Base-by-base conservation (phyloP, 2,888 invertebrate species). In the Therioaphis trifolii region DNA sequence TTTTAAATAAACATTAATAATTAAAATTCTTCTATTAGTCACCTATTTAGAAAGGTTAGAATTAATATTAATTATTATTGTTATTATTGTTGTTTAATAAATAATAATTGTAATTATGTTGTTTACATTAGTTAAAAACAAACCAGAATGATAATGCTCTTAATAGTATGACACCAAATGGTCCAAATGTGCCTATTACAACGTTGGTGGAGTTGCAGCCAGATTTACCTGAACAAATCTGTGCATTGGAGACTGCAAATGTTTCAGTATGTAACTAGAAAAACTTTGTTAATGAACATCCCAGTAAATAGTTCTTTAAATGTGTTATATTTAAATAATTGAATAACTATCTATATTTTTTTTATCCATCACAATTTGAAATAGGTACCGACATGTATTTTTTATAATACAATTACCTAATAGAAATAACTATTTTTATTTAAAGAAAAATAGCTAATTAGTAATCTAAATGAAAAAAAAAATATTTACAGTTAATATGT, bases 381-480 rank as follows among this genome's bases (percentile, higher is more conserved):
- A n/a, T n/a, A n/a, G n/a, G n/a, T n/a, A n/a, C n/a, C n/a, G n/a
- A n/a, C n/a, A n/a, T n/a, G n/a, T 4, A 46, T 5, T 2, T 5
- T 12, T 46, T 5, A 49, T 49, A 46, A 46, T 49, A 15, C 18
- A 15, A 49, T 15, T 58, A n/a, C 12, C 11, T 63, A 63, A 21
- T 63, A 58, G 24, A 58, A 58, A 29, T 21, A 63, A 63, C 61
- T 63, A n/a, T n/a, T n/a, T 63, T 9, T 29, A 63, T 58, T 24
- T n/a, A 24, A 24, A 58, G 5, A 24, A 2, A 24, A 24, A 58
- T 24, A 35, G 15, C 18, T 63, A 63, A 24, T 63, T 35, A n/a
- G n/a, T 18, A 12, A 63, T 63, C 35, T 29, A 63, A 63, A 18
- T 24, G n/a, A n/a, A n/a, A n/a, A n/a, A n/a, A n/a, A n/a, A n/a